Conservation (phyloP, 2,888 invertebrate species). For the Eucera pruinosa region DNA sequence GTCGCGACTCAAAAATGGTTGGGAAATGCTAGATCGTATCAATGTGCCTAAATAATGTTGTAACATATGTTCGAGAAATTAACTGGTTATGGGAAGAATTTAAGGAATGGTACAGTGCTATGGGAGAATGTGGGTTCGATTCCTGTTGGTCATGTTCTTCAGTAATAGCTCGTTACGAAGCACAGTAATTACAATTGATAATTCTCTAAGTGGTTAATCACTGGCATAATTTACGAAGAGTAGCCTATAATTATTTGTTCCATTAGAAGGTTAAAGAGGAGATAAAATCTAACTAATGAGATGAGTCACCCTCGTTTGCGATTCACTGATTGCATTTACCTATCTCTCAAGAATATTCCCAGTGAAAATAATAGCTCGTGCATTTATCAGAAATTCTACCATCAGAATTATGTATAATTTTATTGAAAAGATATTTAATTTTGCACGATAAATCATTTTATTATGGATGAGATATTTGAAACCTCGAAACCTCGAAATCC, state of each 20-base stretch:
- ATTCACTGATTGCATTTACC: background rate
- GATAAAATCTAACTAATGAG: background rate
- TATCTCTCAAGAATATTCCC: too few species aligned
- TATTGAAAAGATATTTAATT: too few species aligned
- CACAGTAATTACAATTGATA: background rate
- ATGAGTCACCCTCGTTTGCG: constrained; percentile 3
- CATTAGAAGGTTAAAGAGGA: background rate
- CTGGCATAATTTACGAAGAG: constrained; percentile 4
- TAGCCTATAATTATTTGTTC: constrained; percentile 10
- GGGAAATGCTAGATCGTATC: too few species aligned
- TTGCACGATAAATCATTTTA: too few species aligned
- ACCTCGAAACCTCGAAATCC: too few species aligned
- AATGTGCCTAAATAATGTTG: constrained; percentile 17
- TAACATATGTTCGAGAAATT: constrained; percentile 44
- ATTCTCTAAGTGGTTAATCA: constrained; percentile 3
- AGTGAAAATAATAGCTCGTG: too few species aligned
- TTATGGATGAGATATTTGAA: too few species aligned
- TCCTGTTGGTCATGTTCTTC: background rate
- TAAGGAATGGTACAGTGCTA: constrained; percentile 35
- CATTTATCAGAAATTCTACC: too few species aligned
- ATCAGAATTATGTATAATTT: too few species aligned
- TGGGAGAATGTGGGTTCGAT: constrained; percentile 24
- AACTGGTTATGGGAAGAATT: constrained; percentile 45
- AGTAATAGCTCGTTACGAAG: background rate
- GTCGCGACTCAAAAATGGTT: too few species aligned